Percentiles rank a stretch among this genome's conserved stretches.
phyloP scores from a whole-genome alignment of 2,888 invertebrate species.

The Salticus scenicus region DNA sequence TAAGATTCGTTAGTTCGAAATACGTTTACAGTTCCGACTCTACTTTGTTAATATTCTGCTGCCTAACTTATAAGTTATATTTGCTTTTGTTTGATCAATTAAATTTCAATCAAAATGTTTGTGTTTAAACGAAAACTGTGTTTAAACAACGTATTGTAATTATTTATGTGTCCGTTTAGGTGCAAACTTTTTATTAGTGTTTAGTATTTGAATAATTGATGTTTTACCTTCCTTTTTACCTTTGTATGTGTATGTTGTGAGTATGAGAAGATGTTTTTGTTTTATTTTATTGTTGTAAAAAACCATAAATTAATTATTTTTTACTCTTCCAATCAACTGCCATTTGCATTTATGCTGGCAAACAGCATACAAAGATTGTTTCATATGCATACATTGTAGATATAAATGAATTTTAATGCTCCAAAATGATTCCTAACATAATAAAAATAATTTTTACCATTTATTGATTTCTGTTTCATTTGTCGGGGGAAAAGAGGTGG shows the following conservation, averaged over 20 bases:
- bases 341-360: constrained; percentile 34
- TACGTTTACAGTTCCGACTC: too few relatives aligned
- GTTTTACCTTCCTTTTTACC: background rate
- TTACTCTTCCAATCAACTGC: constrained; percentile 31
- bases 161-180: background rate
- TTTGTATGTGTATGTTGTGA: background rate
- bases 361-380: constrained; percentile 43
- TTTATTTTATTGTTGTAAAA: background rate
- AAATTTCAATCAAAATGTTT: too few relatives aligned
- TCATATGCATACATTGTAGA: constrained; percentile 54
- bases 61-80: too few relatives aligned
- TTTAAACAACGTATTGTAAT: background rate
- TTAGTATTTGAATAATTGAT: background rate
- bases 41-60: too few relatives aligned
- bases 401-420: constrained; percentile 63
- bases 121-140: too few relatives aligned
- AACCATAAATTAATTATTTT: constrained; percentile 7
- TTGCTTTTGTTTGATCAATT: too few relatives aligned
- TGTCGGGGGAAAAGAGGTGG: too few relatives aligned
- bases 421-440: constrained; percentile 57
- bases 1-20: too few relatives aligned
- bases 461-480: constrained; percentile 27
- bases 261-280: background rate
- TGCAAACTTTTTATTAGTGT: background rate
- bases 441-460: constrained; percentile 60